These are phyloP conservation scores for Trichechus manatus DNA, from an alignment of 2,113 vertebrate species.

Conservation along the genomic window DNA sequence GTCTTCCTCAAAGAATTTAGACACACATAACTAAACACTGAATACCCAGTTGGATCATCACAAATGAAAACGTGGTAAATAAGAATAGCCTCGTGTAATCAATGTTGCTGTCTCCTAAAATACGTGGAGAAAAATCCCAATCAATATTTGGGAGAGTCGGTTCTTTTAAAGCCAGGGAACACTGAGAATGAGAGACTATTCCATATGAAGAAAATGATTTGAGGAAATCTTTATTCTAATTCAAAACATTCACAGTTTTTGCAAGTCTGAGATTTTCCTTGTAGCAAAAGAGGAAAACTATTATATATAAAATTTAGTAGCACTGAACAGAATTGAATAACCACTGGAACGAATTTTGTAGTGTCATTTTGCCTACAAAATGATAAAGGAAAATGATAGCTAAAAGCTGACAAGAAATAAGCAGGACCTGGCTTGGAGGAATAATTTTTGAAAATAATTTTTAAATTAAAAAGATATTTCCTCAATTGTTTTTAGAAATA, in stretches of 20 bases:
- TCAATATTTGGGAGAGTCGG: conserved; percentile 60
- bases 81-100: conserved; percentile 74
- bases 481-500: conserved; percentile 63
- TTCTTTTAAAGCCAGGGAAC: conserved; percentile 54
- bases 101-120: conserved; percentile 71
- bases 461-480: conserved; percentile 63
- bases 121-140: conserved; percentile 68
- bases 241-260: conserved; percentile 64
- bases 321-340: conserved; percentile 59
- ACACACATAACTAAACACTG: conserved; percentile 79
- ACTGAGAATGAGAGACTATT: conserved; percentile 41
- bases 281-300: conserved; percentile 51
- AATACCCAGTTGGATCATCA: conserved; percentile 77
- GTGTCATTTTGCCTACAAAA: conserved; percentile 49
- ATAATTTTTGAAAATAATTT: conserved; percentile 48
- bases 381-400: conserved; percentile 59
- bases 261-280: conserved; percentile 68
- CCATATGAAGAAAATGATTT: conserved; percentile 46
- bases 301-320: conserved; percentile 62
- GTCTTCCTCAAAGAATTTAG: conserved; percentile 83
- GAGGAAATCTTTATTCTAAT: conserved; percentile 64
- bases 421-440: conserved; percentile 25
- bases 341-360: conserved; percentile 9
- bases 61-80: conserved; percentile 65
- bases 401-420: conserved; percentile 53